Base-by-base conservation (phyloP, 37 sponge, comb jelly and placozoan species). In the Spongilla lacustris region DNA sequence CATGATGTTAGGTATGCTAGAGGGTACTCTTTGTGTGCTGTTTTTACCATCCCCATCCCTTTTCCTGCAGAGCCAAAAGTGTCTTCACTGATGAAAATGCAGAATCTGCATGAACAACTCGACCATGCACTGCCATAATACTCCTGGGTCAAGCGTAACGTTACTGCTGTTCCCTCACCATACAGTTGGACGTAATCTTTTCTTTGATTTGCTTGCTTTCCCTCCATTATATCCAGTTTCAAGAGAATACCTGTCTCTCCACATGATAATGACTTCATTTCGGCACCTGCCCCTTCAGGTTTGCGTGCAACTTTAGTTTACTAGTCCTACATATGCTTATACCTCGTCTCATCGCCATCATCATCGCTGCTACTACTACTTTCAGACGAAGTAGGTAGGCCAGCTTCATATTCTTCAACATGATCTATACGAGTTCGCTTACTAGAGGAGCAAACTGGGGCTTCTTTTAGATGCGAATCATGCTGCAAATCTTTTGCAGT, bases 121-220 rank as follows among this genome's bases (percentile, higher is more conserved):
- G 58, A 58, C 58, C 58, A n/a, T n/a, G n/a, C n/a, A 58, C 19
- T 58, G 58, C 58, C 58, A 58, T 58, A 58, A 58, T 58, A 58
- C 19, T 58, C 58, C 58, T 58, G 58, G 58, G 58, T 58, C 58
- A 58, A 58, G 58, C 58, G 58, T 58, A 58, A 58, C 58, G 58
- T 58, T 58, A 58, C 58, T 58, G 58, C 58, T 58, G 58, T 58
- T 58, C 58, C 58, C 58, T 58, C 58, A 58, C 58, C 58, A 58
- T 58, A 58, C 58, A 58, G 58, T 58, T 58, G 58, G 58, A 17
- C 58, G 11, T 58, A 58, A 58, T 58, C 58, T 58, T 58, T 58
- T 58, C 58, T 58, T 58, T 58, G 58, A 58, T 58, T 58, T 58
- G 58, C 58, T 58, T 58, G 14, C 58, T 58, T 58, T 58, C 58